Evolutionary conservation across 2,113 vertebrate species (phyloP).

Genomic region (Zosterops hypoxanthus): DNA sequence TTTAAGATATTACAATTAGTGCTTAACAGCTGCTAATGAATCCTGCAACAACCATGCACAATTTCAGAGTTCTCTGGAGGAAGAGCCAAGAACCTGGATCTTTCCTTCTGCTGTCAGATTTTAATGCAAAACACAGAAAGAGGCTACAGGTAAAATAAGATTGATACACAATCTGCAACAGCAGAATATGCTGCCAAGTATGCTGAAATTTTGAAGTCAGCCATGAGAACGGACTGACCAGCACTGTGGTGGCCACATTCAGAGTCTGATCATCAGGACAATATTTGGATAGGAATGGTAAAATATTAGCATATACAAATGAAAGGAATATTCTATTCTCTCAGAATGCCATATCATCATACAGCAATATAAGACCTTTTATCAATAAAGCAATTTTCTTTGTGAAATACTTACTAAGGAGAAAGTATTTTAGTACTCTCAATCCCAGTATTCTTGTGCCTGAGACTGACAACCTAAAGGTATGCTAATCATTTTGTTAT

Average conservation of each 20-base stretch:
- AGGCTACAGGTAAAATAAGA: background rate
- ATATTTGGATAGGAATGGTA: background rate
- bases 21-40: background rate
- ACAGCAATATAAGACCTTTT: background rate
- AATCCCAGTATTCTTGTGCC: background rate
- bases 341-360: accelerated
- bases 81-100: background rate
- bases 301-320: background rate
- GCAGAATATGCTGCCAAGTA: background rate
- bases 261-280: background rate
- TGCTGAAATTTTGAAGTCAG: background rate
- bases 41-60: background rate
- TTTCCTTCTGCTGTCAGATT: background rate
- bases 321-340: background rate
- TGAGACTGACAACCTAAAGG: background rate
- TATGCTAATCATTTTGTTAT: background rate
- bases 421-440: background rate
- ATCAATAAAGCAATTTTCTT: background rate
- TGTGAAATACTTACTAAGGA: background rate
- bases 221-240: background rate
- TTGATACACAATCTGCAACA: background rate
- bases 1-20: background rate
- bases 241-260: background rate
- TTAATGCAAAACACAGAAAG: background rate
- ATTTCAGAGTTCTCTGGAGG: background rate